phyloP scores from a whole-genome alignment of 2,113 vertebrate genomes.

The Sinocyclocheilus anshuiensis region DNA sequence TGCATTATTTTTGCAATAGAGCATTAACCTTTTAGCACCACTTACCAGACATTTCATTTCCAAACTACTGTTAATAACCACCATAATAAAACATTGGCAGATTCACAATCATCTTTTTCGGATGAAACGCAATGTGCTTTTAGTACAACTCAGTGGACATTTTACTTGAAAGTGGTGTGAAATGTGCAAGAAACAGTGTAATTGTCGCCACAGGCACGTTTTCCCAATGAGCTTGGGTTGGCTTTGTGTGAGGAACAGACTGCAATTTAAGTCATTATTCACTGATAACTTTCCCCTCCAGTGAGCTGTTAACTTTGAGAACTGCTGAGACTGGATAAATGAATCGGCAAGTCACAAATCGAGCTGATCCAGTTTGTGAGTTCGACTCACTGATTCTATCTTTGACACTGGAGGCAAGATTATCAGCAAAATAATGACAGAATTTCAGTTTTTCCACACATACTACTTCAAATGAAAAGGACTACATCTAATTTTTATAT shows the following conservation, averaged over 20 bases:
- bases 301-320: constrained; percentile 3
- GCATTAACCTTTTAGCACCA: not conserved
- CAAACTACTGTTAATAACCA: not conserved
- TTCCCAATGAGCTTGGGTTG: not conserved
- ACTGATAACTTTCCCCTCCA: not conserved
- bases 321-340: not conserved
- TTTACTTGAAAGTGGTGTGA: not conserved
- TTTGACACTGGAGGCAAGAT: not conserved
- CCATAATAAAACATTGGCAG: not conserved
- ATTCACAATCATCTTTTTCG: not conserved
- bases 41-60: not conserved
- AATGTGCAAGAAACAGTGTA: not conserved
- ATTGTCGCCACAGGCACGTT: not conserved
- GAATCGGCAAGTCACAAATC: not conserved
- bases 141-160: not conserved
- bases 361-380: not conserved
- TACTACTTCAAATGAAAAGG: not conserved
- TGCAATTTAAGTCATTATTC: not conserved
- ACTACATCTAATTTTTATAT: not conserved
- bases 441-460: not conserved
- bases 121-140: not conserved
- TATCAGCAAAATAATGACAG: not conserved
- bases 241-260: not conserved
- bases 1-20: not conserved
- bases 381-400: not conserved